A percentile compares a stretch with the other conserved stretches of the same genome.
Evolutionary conservation across 1,140 invertebrate genomes (phyloP).

Genomic region (Zophobas atratus): DNA sequence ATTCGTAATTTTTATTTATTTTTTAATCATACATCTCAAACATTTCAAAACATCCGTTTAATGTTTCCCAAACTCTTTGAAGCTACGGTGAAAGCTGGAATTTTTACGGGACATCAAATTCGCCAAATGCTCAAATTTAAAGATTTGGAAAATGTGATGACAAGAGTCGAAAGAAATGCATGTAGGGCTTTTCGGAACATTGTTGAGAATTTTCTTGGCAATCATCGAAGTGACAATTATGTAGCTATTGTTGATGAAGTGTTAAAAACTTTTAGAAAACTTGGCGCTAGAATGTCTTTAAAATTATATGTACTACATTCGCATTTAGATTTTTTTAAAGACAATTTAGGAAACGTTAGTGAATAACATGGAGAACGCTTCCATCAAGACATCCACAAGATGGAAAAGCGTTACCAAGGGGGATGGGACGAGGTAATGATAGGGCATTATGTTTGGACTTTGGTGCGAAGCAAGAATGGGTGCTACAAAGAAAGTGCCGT

Average conservation of each 20-base stretch:
- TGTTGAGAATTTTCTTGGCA: neutral
- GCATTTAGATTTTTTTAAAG: slow-evolving; percentile 60
- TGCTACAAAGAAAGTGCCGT: too few species aligned
- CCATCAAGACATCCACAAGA: slow-evolving; percentile 61
- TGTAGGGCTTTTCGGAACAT: neutral
- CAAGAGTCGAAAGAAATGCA: neutral
- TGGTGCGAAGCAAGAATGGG: too few species aligned
- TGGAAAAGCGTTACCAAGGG: slow-evolving; percentile 61
- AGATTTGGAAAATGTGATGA: neutral
- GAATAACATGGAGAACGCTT: slow-evolving; percentile 63
- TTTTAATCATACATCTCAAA: too few species aligned
- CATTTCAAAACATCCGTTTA: too few species aligned
- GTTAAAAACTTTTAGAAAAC: slow-evolving; percentile 52
- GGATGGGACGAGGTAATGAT: slow-evolving; percentile 59
- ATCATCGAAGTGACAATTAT: neutral
- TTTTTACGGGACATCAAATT: slow-evolving; percentile 4
- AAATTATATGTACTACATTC: slow-evolving; percentile 55
- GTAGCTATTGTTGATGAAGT: too few species aligned
- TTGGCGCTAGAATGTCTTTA: slow-evolving; percentile 1
- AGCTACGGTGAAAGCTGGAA: neutral
- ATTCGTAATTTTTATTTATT: too few species aligned
- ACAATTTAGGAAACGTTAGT: slow-evolving; percentile 59
- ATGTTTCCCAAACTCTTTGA: neutral
- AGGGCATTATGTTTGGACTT: slow-evolving; percentile 44
- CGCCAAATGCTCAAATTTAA: slow-evolving; percentile 1